Base-by-base conservation (phyloP, 2,797 vertebrate genomes). In the Margarornis squamiger region DNA sequence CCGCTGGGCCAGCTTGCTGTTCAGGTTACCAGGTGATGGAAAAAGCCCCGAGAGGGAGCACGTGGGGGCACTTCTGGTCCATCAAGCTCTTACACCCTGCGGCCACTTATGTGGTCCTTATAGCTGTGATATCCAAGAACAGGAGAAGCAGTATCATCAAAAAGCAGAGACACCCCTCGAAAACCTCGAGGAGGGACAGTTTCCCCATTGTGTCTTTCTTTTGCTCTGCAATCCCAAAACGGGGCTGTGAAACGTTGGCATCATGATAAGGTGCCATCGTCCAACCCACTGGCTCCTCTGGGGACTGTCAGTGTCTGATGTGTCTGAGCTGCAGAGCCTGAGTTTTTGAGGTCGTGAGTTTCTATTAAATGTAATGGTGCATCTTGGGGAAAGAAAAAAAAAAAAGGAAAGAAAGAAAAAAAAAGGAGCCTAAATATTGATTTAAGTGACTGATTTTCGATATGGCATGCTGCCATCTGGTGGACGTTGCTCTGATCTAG, bases 401-500 rank as follows among this genome's bases (percentile, higher is more conserved):
- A 19, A 5, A 20, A 14, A 14, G 10, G 18, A 45, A 4, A 10
- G 6, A 19, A 4, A 23, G 19, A 14, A 5, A 27, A 34, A 36
- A 68, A 16, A 5, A 27, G 2, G 46, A 51, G 73, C 70, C 92
- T 93, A 96, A 95, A 95, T 93, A 85, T 77, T 84, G 93, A 96
- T 96, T 94, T 84, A 90, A 93, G 80, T 90, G 83, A 88, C 80
- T 93, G 90, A 73, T 95, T 97, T 96, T 96, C 63, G 66, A 96
- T 96, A 96, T 97, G 96, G 95, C 95, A 96, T 96, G 92, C 95
- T 96, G 95, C 95, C 96, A 97, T 96, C 96, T 97, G 95, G 95
- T 97, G 96, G 96, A 74, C 90, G 6, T 20, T 59, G 83, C 52
- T 94, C 90, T 49, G 57, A 87, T 85, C 52, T n/a, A 58, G 34